These are phyloP conservation scores for Muscicapa striata DNA, from an alignment of 2,797 vertebrate genomes.

Conservation along the genomic window DNA sequence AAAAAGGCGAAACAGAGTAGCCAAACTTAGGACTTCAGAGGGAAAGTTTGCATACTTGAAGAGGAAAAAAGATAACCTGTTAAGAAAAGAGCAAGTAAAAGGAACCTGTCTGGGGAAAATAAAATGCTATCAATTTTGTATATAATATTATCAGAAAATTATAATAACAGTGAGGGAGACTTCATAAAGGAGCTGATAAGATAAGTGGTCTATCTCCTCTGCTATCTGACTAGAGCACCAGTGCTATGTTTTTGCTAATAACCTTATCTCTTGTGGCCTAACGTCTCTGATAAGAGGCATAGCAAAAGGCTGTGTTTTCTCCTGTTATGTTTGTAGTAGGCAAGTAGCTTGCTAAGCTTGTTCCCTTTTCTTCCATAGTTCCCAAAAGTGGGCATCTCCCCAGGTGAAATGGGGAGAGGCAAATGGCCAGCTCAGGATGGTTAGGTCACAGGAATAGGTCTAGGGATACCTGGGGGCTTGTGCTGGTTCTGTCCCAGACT, in stretches of 20 bases:
- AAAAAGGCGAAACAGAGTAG: neutral
- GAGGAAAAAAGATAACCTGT: neutral
- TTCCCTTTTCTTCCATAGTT: neutral
- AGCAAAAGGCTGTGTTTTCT: neutral
- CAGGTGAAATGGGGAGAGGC: neutral
- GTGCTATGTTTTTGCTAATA: slow-evolving; percentile 47
- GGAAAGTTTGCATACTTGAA: neutral
- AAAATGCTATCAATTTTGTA: neutral
- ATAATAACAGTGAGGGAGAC: slow-evolving; percentile 5
- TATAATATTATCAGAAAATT: slow-evolving; percentile 63
- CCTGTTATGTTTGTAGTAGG: neutral
- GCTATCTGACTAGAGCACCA: slow-evolving; percentile 46
- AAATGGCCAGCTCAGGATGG: neutral
- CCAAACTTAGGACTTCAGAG: neutral
- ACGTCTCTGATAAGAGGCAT: slow-evolving; percentile 53
- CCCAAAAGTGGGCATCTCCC: neutral
- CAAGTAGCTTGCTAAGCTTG: neutral
- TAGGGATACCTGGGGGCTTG: neutral
- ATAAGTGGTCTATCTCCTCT: slow-evolving; percentile 36
- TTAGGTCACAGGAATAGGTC: rapidly evolving
- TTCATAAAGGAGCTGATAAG: slow-evolving; percentile 58
- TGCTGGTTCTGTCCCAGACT: neutral
- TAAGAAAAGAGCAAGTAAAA: slow-evolving; percentile 15
- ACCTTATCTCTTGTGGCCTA: slow-evolving; percentile 54
- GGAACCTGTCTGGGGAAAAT: slow-evolving; percentile 10